Base-by-base conservation (phyloP, 2,888 invertebrate species). In the Myathropa florea region DNA sequence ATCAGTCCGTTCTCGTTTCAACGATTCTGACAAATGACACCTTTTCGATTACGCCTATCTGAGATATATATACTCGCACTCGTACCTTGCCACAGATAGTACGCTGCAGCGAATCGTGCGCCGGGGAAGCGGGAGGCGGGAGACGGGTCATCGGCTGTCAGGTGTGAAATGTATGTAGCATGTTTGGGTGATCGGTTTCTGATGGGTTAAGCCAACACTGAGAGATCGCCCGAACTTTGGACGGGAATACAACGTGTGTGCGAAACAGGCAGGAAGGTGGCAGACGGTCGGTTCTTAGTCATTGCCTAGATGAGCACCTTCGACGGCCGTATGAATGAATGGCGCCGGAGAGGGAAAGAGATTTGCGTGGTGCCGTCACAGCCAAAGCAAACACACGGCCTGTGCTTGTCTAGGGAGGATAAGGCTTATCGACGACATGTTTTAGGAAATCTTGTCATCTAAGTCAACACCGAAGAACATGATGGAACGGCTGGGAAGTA, bases 1-100 rank as follows among this genome's bases (percentile, higher is more conserved):
- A 28, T 30, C 61, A n/a, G 55, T 53, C 55, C 18, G 76, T 76
- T 26, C 67, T 76, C 67, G 59, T 28, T 46, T 67, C 67, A 46
- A 39, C 59, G 24, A 65, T 72, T 72, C 18, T 65, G 55, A 65
- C 24, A 79, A 79, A 72, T 80, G 80, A 80, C 80, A 80, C 12
- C 55, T 73, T 67, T 80, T 73, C 72, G 80, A 80, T 80, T 60
- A 53, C 60, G 72, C 63, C 67, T 80, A 67, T 80, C 80, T 55
- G 36, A 72, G 72, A 67, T 80, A 73, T 73, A 70, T 21, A 80
- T 26, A 46, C 60, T 26, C 53, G 53, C 67, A 67, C 72, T 71
- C 18, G 46, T n/a, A n/a, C n/a, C n/a, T 55, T 3, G 7, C 2
- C 21, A 4, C 18, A 18, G 33, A 24, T 55, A 33, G 24, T 21